Evolutionary conservation across 2,888 invertebrate genomes (phyloP).

Genomic region (Notocelia uddmanniana): DNA sequence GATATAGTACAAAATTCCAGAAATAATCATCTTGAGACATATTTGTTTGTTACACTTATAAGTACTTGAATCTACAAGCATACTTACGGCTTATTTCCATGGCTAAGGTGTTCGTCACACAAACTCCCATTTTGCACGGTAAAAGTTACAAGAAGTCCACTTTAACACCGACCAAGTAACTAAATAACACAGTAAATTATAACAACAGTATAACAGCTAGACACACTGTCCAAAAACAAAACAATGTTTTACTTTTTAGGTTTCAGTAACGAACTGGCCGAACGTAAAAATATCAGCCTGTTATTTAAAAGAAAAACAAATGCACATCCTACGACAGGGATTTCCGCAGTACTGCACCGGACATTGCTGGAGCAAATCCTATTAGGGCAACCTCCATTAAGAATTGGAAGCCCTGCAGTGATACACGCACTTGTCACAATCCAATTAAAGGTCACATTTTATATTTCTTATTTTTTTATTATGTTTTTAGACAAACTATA

Average conservation of each 20-base stretch:
- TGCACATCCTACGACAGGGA: constrained; percentile 35
- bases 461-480: background rate
- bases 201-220: background rate
- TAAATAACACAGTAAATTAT: background rate
- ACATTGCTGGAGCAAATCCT: constrained; percentile 43
- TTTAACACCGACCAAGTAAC: background rate
- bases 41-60: background rate
- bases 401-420: constrained; percentile 43
- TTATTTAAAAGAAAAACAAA: constrained; percentile 22
- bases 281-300: background rate
- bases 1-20: background rate
- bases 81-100: constrained; percentile 82
- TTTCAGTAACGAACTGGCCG: constrained; percentile 13
- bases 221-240: constrained; percentile 17
- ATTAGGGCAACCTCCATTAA: constrained; percentile 43
- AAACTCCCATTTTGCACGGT: constrained; percentile 70
- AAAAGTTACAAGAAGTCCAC: constrained; percentile 24
- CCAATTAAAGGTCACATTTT: constrained; percentile 29
- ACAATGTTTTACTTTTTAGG: constrained; percentile 1
- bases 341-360: constrained; percentile 38
- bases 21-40: background rate
- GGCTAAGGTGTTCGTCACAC: constrained; percentile 74
- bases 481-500: background rate
- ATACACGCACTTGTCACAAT: constrained; percentile 35
- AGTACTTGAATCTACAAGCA: background rate